Conservation (phyloP, 1,140 invertebrate species). For the Andricus grossulariae region DNA sequence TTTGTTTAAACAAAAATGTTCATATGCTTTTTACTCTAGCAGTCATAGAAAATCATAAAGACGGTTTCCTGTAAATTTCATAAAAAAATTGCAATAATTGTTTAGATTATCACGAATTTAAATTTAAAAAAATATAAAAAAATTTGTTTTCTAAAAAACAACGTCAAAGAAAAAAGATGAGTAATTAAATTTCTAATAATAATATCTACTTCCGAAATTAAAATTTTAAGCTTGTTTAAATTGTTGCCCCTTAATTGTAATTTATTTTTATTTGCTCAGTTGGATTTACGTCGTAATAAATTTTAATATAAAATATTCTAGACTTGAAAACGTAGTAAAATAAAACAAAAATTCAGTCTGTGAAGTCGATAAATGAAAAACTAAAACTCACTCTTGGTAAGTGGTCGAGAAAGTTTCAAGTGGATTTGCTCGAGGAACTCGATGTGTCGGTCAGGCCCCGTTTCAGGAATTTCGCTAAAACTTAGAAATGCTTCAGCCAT, state of each 20-base stretch:
- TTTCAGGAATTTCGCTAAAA: conserved; percentile 83
- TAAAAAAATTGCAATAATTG: too few species aligned
- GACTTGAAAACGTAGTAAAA: conserved; percentile 36
- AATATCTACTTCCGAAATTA: too few species aligned
- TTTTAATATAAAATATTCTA: not conserved
- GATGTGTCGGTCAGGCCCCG: conserved; percentile 76
- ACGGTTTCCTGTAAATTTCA: too few species aligned
- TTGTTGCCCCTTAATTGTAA: not conserved
- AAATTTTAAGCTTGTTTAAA: too few species aligned
- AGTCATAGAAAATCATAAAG: too few species aligned
- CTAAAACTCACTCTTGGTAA: conserved; percentile 80
- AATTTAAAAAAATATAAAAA: too few species aligned
- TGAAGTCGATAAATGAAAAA: conserved; percentile 21
- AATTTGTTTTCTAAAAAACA: too few species aligned
- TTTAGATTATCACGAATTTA: too few species aligned
- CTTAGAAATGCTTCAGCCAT: conserved; percentile 94
- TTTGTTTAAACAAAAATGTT: too few species aligned
- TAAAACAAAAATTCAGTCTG: conserved; percentile 8
- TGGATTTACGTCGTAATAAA: not conserved
- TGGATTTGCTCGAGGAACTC: conserved; percentile 84
- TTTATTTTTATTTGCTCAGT: not conserved
- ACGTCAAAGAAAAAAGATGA: too few species aligned
- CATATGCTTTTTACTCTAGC: too few species aligned
- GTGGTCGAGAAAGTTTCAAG: conserved; percentile 88
- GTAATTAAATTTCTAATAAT: too few species aligned